Evolutionary conservation across 64 coral and sea anemone genomes (phyloP), one percentile per base, ranked within the genome.

Genomic region (Dendrophyllia cribrosa): DNA sequence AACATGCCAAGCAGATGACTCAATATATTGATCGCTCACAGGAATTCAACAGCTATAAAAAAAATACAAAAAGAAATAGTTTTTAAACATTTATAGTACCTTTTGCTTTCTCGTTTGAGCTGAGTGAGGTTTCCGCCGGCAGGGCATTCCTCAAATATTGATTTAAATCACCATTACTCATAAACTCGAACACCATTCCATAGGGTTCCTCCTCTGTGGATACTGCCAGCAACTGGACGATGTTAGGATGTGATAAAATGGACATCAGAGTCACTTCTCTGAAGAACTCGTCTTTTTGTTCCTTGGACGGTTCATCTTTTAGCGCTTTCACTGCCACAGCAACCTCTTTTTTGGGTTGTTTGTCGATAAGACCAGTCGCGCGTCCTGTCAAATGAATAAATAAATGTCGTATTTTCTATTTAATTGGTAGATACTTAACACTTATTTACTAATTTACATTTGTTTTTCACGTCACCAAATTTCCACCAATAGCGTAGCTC

Each of bases 171-270:
- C 97, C 97, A 46, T 93, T 44, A 48, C 82, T 93, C 97, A 99
- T 99, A 84, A 96, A 96, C 71, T 99, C 97, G 58, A 99, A 99
- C 55, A 99, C 87, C 97, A 99, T 99, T 15, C 97, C 94, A 56
- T 96, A 96, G 0, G 97, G 97, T 21, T 99, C 97, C 49, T 99
- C 97, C 15, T 98, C 96, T 0, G 94, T 99, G 12, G 94, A 95
- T 10, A 99, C 97, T 0, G 97, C 97, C 17, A 99, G 10, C 13
- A 99, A 71, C 20, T 92, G 76, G 8, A 99, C 94, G 6, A 99
- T 93, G 50, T 99, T 96, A 23, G 94, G 88, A 65, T 99, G 97
- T 34, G 82, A 43, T 48, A 98, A 75, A 76, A 98, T 95, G 3
- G 97, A 98, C 95, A 97, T 88, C 0, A 96, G 70, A 3, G 94